Conservation (phyloP, 1,140 invertebrate species). For the Teleogryllus occipitalis region DNA sequence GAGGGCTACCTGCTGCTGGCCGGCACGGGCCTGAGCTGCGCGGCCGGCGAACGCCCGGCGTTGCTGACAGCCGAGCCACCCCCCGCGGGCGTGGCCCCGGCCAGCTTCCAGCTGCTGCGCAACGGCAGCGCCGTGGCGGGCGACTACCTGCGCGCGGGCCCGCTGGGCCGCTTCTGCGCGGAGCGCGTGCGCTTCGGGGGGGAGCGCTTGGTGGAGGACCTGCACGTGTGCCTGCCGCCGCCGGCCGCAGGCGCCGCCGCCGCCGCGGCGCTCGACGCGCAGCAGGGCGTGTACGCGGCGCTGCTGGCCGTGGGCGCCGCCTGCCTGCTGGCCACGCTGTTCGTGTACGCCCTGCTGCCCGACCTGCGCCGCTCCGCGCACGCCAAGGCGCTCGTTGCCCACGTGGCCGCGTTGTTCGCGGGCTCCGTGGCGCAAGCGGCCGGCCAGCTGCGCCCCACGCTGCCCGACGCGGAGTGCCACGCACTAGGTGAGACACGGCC, state of each 20-base stretch:
- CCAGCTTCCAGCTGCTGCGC: background rate
- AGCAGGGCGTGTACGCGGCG: background rate
- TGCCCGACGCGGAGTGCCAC: background rate
- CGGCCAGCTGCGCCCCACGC: slow-evolving; percentile 9
- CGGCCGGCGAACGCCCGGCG: too few relatives aligned
- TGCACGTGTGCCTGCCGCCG: background rate
- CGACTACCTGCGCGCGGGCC: background rate
- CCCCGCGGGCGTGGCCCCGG: too few relatives aligned
- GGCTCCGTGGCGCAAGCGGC: slow-evolving; percentile 14
- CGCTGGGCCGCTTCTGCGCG: background rate
- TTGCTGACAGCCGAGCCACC: too few relatives aligned
- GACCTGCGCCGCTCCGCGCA: slow-evolving; percentile 25
- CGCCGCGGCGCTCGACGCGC: background rate
- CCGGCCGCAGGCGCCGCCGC: too few relatives aligned
- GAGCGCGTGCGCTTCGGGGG: background rate
- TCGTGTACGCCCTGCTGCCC: slow-evolving; percentile 24
- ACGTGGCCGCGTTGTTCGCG: slow-evolving; percentile 14
- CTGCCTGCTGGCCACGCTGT: slow-evolving; percentile 23
- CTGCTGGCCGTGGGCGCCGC: slow-evolving; percentile 20
- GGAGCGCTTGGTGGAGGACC: background rate
- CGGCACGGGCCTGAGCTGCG: background rate
- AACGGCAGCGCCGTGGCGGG: background rate
- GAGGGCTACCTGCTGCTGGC: background rate
- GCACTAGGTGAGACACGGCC: slow-evolving; percentile 14
- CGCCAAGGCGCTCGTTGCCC: slow-evolving; percentile 25